phyloP scores from a whole-genome alignment of 2,113 vertebrate species.

The Alethe castanea region DNA sequence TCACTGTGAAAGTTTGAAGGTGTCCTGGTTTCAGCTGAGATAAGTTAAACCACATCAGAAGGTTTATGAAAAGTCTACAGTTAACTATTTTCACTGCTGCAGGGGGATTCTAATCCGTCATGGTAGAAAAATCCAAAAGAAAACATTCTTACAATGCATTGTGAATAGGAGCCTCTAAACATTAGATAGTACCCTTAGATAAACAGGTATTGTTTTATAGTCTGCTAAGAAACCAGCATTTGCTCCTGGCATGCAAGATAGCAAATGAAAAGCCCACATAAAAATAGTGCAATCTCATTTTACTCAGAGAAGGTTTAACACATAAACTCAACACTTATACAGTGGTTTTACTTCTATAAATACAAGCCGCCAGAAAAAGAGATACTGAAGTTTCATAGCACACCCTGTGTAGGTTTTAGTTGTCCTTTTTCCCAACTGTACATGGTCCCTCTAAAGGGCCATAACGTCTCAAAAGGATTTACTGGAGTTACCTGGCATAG shows the following conservation, averaged over 20 bases:
- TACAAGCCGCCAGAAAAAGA: background rate
- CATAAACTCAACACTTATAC: background rate
- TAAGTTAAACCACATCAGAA: background rate
- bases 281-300: background rate
- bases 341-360: background rate
- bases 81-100: background rate
- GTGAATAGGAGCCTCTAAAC: background rate
- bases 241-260: background rate
- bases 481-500: background rate
- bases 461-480: background rate
- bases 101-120: background rate
- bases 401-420: background rate
- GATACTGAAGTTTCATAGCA: background rate
- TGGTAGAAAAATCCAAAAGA: background rate
- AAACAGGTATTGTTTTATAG: background rate
- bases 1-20: background rate
- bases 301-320: background rate
- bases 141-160: background rate
- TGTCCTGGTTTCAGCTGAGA: background rate
- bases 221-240: background rate
- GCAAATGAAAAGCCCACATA: background rate
- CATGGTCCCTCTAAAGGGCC: background rate
- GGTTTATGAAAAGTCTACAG: background rate
- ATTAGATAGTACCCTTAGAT: background rate
- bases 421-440: background rate